Evolutionary conservation across 2,888 invertebrate genomes (phyloP).

Genomic region (Epirrhoe alternata): DNA sequence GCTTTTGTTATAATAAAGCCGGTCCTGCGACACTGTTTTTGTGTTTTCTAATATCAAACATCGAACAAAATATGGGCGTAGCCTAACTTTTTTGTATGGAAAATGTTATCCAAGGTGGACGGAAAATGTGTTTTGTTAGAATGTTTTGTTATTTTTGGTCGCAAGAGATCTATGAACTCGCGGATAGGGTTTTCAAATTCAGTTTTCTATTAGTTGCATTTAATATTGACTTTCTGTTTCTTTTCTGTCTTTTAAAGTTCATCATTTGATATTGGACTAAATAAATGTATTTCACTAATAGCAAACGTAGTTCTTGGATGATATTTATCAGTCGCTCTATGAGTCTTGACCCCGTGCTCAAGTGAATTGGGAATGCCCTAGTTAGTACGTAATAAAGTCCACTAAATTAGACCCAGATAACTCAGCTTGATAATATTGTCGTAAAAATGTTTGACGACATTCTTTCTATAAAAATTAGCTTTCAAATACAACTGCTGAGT

Average conservation of each 20-base stretch:
- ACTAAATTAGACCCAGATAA: conserved; percentile 41
- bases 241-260: too few relatives aligned
- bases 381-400: conserved; percentile 38
- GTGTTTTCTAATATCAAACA: too few relatives aligned
- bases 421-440: conserved; percentile 31
- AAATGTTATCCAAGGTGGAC: too few relatives aligned
- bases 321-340: conserved; percentile 30
- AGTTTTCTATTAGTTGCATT: too few relatives aligned
- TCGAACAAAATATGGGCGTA: too few relatives aligned
- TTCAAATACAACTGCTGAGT: neutral
- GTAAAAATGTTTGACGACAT: conserved; percentile 34
- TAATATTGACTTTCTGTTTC: too few relatives aligned
- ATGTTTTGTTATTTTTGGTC: too few relatives aligned
- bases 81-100: too few relatives aligned
- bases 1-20: too few relatives aligned
- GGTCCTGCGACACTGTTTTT: too few relatives aligned
- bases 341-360: conserved; percentile 36
- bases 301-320: conserved; percentile 16
- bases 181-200: neutral
- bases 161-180: too few relatives aligned
- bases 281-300: neutral
- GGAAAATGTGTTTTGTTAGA: too few relatives aligned
- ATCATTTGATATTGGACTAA: neutral
- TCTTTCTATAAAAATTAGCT: conserved; percentile 22
- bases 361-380: conserved; percentile 41